These are phyloP conservation scores for Enteromius afrohamiltoni DNA, from an alignment of 2,797 vertebrate genomes.

Conservation along the genomic window DNA sequence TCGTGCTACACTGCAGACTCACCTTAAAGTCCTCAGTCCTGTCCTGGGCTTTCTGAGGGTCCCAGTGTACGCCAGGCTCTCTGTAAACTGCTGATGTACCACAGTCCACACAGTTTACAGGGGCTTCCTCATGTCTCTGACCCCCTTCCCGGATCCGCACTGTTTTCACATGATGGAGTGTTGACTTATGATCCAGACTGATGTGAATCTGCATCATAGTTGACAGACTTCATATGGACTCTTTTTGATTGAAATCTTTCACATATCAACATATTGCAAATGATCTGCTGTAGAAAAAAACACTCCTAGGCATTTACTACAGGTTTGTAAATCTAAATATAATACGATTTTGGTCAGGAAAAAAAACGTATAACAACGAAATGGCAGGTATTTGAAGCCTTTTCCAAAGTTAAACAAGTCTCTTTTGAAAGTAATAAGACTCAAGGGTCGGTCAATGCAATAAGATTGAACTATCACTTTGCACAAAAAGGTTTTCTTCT, in stretches of 20 bases:
- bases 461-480: not conserved
- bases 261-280: not conserved
- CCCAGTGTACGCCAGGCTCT: conserved; percentile 53
- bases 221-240: conserved; percentile 68
- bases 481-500: conserved; percentile 58
- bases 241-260: not conserved
- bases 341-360: not conserved
- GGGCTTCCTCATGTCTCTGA: conserved; percentile 55
- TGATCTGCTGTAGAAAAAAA: not conserved
- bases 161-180: conserved; percentile 78
- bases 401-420: conserved; percentile 3
- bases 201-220: conserved; percentile 76
- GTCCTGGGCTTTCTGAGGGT: conserved; percentile 58
- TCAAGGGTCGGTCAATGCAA: conserved; percentile 13
- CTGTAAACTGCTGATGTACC: conserved; percentile 75
- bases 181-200: conserved; percentile 78
- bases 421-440: conserved; percentile 16
- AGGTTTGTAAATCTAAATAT: not conserved
- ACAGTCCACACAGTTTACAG: conserved; percentile 73
- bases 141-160: conserved; percentile 73
- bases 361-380: not conserved
- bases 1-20: conserved; percentile 57
- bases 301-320: not conserved
- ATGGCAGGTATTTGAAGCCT: conserved; percentile 48
- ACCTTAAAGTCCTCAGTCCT: conserved; percentile 34